Conservation (phyloP, 2,113 vertebrate genomes). For the Fregata magnificens region DNA sequence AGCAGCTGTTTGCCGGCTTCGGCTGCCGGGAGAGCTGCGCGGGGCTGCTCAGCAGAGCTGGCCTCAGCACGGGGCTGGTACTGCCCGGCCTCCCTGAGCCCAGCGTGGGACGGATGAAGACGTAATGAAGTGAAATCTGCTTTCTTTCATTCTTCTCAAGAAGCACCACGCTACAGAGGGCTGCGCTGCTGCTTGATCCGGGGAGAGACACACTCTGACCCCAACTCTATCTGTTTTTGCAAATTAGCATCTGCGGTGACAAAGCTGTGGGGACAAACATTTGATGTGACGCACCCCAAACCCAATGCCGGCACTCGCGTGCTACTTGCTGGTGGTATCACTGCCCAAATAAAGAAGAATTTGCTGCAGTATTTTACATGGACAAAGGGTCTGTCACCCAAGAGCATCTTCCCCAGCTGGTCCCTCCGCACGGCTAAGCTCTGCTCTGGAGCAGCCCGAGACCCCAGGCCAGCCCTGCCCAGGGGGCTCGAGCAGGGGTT, state of each 20-base stretch:
- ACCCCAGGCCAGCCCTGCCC: background rate
- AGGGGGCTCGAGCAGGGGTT: background rate
- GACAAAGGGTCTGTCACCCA: background rate
- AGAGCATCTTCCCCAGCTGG: background rate
- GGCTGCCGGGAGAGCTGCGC: background rate
- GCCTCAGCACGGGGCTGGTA: background rate
- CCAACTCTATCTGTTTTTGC: accelerated
- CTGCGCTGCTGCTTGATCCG: background rate
- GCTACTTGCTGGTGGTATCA: background rate
- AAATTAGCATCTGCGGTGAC: accelerated
- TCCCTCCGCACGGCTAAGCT: accelerated
- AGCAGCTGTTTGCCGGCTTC: background rate
- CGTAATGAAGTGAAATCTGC: background rate
- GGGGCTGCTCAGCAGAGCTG: background rate
- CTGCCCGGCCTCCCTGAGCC: background rate
- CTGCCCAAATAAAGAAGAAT: background rate
- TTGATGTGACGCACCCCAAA: background rate
- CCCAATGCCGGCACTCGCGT: accelerated
- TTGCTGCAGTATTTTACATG: background rate
- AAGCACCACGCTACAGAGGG: background rate
- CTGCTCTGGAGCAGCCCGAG: accelerated
- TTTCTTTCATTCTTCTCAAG: background rate
- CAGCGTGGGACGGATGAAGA: background rate
- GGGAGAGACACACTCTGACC: accelerated
- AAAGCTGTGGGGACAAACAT: background rate